phyloP scores from a whole-genome alignment of 2,113 vertebrate species.

The Gorsachius goisagi region DNA sequence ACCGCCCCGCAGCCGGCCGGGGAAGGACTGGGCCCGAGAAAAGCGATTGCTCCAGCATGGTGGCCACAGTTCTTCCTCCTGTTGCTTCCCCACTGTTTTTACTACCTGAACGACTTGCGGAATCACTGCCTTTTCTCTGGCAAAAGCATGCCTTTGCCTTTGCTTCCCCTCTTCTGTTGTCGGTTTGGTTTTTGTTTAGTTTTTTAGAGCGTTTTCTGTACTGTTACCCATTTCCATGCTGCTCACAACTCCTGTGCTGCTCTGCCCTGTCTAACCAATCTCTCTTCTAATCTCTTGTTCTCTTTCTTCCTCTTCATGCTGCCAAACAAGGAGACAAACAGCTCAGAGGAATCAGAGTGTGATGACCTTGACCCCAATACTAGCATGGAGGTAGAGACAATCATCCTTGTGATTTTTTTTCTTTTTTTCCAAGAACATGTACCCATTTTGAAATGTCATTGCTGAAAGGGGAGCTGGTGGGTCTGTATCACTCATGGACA shows the following conservation, averaged over 20 bases:
- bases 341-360: conserved; percentile 97
- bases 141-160: conserved; percentile 67
- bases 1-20: not conserved
- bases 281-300: conserved; percentile 71
- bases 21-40: not conserved
- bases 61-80: conserved; percentile 37
- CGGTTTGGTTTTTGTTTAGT: not conserved
- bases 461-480: not conserved
- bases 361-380: conserved; percentile 96
- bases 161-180: conserved; percentile 2
- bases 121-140: conserved; percentile 1
- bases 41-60: not conserved
- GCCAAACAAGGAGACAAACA: conserved; percentile 90
- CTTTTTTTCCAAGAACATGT: not conserved
- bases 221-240: conserved; percentile 19
- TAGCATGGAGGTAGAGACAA: conserved; percentile 96
- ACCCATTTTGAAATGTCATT: not conserved
- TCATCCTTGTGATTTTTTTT: conserved; percentile 58
- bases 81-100: conserved; percentile 38
- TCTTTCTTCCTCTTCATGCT: conserved; percentile 80
- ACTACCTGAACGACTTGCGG: not conserved
- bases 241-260: conserved; percentile 18
- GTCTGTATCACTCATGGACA: not conserved
- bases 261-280: conserved; percentile 8
- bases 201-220: conserved; percentile 2